Evolutionary conservation across 2,888 invertebrate species (phyloP).

Genomic region (Drosophila anomelani): DNA sequence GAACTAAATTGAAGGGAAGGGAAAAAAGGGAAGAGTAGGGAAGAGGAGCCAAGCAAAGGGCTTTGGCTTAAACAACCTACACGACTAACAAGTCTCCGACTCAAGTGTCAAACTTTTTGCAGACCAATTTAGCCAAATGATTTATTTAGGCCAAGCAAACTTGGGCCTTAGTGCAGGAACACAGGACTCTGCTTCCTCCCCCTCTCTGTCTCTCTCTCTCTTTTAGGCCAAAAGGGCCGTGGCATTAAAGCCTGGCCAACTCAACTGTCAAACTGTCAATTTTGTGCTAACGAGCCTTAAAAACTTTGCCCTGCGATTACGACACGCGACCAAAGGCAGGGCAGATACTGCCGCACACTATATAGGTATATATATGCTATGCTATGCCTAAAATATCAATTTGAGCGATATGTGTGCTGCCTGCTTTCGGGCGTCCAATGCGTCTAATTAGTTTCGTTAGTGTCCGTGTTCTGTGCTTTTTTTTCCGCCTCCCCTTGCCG

Average conservation of each 20-base stretch:
- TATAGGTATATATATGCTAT: slow-evolving; percentile 8
- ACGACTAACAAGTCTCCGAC: slow-evolving; percentile 71
- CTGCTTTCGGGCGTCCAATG: slow-evolving; percentile 69
- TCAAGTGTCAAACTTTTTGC: slow-evolving; percentile 79
- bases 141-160: slow-evolving; percentile 75
- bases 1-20: neutral
- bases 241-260: slow-evolving; percentile 79
- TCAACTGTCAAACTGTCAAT: slow-evolving; percentile 82
- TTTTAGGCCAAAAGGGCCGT: slow-evolving; percentile 59
- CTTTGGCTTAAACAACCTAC: slow-evolving; percentile 39
- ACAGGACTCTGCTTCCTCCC: slow-evolving; percentile 4
- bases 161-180: slow-evolving; percentile 9
- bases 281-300: slow-evolving; percentile 80
- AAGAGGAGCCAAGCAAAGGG: neutral
- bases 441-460: slow-evolving; percentile 81
- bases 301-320: slow-evolving; percentile 68
- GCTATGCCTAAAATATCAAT: slow-evolving; percentile 74
- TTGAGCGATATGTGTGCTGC: slow-evolving; percentile 63
- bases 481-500: slow-evolving; percentile 19
- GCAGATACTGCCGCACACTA: slow-evolving; percentile 10
- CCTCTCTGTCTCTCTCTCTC: neutral
- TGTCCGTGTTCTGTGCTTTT: slow-evolving; percentile 54
- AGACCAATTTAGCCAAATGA: slow-evolving; percentile 80
- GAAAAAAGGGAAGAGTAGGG: neutral
- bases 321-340: slow-evolving; percentile 34